Evolutionary conservation across 2,888 invertebrate species (phyloP).

Genomic region (Athrips mouffetella): DNA sequence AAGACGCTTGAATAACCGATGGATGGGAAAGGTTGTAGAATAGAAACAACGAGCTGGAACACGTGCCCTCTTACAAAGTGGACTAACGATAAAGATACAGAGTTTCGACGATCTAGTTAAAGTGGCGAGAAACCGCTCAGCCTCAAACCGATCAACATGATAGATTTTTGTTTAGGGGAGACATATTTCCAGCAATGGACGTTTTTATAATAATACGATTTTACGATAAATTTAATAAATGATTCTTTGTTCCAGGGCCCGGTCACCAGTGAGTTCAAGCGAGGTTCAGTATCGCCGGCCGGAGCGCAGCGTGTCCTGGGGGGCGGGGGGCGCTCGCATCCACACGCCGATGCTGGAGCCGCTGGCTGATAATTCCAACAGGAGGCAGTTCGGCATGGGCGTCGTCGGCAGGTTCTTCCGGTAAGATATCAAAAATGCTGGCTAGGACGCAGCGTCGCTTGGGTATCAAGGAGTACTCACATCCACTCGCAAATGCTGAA

Average conservation of each 20-base stretch:
- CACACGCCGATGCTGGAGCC: slow-evolving; percentile 88
- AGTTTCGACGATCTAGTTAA: no score
- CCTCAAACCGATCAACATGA: no score
- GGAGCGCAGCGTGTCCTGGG: slow-evolving; percentile 67
- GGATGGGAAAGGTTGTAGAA: no score
- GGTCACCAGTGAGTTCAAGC: slow-evolving; percentile 57
- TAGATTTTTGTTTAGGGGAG: no score
- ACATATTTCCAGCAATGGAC: no score
- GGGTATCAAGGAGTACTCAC: no score
- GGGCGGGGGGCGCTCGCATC: slow-evolving; percentile 83
- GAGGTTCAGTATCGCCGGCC: slow-evolving; percentile 73
- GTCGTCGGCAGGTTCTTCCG: slow-evolving; percentile 88
- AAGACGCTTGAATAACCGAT: no score
- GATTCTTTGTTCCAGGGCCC: slow-evolving; percentile 58
- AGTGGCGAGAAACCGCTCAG: no score
- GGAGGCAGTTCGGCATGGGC: slow-evolving; percentile 91
- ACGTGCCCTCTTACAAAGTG: no score
- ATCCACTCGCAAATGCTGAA: not conserved
- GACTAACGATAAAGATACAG: no score
- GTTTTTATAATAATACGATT: not conserved
- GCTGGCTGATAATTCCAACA: slow-evolving; percentile 93
- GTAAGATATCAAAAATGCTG: slow-evolving; percentile 59
- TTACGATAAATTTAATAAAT: not conserved
- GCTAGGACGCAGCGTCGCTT: no score
- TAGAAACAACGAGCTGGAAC: no score